A percentile compares a stretch with the other conserved stretches of the same genome.
Conservation (phyloP, 2,888 invertebrate species). For the Sturmia bella region DNA sequence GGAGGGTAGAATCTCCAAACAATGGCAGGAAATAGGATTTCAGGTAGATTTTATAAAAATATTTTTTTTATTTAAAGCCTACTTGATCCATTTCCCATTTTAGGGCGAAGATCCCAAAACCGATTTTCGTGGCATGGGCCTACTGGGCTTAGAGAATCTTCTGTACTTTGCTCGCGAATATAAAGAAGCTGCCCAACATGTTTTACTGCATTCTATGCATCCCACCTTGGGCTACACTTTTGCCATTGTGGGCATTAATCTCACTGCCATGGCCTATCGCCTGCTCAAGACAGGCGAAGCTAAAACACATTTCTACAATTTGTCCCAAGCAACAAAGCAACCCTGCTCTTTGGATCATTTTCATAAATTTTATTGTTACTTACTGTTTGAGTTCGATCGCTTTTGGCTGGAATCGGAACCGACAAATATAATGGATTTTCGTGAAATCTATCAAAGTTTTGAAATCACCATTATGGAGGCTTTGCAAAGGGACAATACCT, state of each 20-base stretch:
- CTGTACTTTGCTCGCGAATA: constrained; percentile 93
- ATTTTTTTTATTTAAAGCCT: not conserved
- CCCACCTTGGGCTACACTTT: constrained; percentile 94
- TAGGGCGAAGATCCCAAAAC: constrained; percentile 98
- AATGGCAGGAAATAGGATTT: constrained; percentile 98
- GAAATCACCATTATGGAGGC: constrained; percentile 87
- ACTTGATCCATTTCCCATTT: not conserved
- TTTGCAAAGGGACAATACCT: constrained; percentile 86
- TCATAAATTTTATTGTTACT: constrained; percentile 95
- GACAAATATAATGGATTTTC: constrained; percentile 97
- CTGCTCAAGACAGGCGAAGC: constrained; percentile 91
- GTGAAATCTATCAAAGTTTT: constrained; percentile 92
- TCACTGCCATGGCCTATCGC: constrained; percentile 94
- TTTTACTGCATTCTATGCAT: constrained; percentile 93
- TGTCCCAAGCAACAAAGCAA: constrained; percentile 83
- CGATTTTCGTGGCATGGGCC: constrained; percentile 99
- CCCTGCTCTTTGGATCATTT: constrained; percentile 89
- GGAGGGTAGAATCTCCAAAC: constrained; percentile 90
- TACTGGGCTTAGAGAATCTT: constrained; percentile 95
- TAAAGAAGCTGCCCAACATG: constrained; percentile 89
- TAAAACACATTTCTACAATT: constrained; percentile 95
- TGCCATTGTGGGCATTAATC: constrained; percentile 96
- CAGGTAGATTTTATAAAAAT: constrained; percentile 83
- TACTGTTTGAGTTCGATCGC: constrained; percentile 96
- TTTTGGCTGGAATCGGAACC: constrained; percentile 97